Evolutionary conservation across 92 coral and sea anemone species (phyloP).

Genomic region (Desmophyllum pertusum): DNA sequence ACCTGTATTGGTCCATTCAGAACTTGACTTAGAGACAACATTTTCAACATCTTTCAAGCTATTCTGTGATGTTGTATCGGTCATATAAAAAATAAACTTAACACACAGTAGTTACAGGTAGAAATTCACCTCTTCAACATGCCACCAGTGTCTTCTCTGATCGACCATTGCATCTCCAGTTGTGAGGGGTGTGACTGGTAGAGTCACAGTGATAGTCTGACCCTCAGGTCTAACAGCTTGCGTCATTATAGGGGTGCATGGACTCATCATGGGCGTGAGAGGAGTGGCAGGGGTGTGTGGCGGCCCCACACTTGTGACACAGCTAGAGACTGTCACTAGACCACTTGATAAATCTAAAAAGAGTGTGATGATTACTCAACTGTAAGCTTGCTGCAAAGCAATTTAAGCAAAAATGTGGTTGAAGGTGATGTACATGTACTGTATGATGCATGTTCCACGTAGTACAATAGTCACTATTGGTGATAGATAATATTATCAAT

Average conservation of each 20-base stretch:
- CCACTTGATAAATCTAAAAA: conserved; percentile 54
- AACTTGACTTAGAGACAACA: too few species aligned
- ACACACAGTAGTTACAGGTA: too few species aligned
- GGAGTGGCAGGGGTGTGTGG: conserved; percentile 85
- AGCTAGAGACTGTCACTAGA: conserved; percentile 47
- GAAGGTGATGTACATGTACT: too few species aligned
- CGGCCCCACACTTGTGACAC: conserved; percentile 65
- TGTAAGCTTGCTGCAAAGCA: not conserved
- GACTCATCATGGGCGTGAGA: conserved; percentile 77
- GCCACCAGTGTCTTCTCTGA: conserved; percentile 96
- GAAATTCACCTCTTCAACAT: conserved; percentile 87
- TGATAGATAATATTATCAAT: too few species aligned
- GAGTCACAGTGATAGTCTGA: conserved; percentile 63
- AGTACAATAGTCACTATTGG: too few species aligned
- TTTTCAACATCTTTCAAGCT: too few species aligned
- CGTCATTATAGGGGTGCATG: conserved; percentile 63
- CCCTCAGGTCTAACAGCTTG: conserved; percentile 61
- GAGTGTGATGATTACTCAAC: not conserved
- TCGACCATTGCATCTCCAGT: conserved; percentile 63
- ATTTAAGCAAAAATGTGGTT: not conserved
- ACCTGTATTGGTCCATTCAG: too few species aligned
- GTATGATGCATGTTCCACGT: too few species aligned
- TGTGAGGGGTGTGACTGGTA: conserved; percentile 58
- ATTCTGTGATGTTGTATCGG: too few species aligned
- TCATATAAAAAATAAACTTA: too few species aligned